Evolutionary conservation across 2,797 vertebrate species (phyloP).

Genomic region (Micromesistius poutassou): DNA sequence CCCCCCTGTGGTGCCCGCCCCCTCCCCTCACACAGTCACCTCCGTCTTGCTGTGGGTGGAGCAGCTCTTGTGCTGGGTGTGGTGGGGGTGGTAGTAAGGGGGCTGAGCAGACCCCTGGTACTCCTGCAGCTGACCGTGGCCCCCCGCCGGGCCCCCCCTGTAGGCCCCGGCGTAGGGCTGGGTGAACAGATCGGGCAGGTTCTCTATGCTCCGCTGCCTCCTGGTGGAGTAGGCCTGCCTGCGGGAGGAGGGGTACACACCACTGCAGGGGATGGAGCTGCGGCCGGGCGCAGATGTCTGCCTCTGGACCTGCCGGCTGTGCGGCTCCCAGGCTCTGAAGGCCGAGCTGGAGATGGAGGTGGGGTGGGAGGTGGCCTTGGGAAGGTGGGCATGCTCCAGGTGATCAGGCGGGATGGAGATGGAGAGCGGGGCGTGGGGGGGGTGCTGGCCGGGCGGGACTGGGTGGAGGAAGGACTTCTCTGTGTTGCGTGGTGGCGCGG

Average conservation of each 20-base stretch:
- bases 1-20: neutral
- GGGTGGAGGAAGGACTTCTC: constrained; percentile 75
- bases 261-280: constrained; percentile 44
- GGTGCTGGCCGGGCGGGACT: constrained; percentile 62
- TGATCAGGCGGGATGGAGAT: constrained; percentile 73
- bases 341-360: constrained; percentile 59
- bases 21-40: constrained; percentile 81
- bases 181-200: constrained; percentile 74
- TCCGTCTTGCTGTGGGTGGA: constrained; percentile 92
- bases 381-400: constrained; percentile 69
- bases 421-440: constrained; percentile 70
- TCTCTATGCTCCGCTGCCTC: constrained; percentile 81
- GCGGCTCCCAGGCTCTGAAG: constrained; percentile 70
- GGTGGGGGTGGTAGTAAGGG: constrained; percentile 59
- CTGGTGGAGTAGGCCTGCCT: constrained; percentile 68
- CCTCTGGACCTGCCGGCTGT: constrained; percentile 64
- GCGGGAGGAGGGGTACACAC: constrained; percentile 58
- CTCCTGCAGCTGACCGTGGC: constrained; percentile 30
- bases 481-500: constrained; percentile 59
- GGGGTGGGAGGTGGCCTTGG: constrained; percentile 73
- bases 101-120: constrained; percentile 57
- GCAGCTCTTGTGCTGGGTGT: constrained; percentile 77
- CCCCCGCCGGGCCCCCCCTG: constrained; percentile 20
- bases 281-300: constrained; percentile 68
- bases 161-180: constrained; percentile 61